phyloP scores from a whole-genome alignment of 1,140 invertebrate genomes.

The Phthorimaea operculella region DNA sequence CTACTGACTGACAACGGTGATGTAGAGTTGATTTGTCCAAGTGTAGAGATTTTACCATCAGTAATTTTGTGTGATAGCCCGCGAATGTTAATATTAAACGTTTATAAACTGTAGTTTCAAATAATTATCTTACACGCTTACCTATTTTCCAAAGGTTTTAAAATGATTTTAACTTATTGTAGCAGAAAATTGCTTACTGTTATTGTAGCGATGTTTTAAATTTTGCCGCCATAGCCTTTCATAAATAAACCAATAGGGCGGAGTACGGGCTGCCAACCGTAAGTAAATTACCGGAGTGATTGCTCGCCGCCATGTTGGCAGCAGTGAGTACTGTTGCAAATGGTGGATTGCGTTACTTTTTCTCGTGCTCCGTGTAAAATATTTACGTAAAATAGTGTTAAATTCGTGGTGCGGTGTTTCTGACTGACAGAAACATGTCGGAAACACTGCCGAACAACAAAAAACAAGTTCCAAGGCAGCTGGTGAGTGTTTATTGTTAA shows the following conservation, averaged over 20 bases:
- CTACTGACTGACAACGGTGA: too few species aligned
- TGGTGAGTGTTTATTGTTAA: conserved; percentile 65
- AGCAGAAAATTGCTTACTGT: background rate
- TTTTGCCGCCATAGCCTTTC: conserved; percentile 30
- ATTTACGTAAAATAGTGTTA: conserved; percentile 69
- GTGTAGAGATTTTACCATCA: too few species aligned
- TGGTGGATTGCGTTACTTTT: conserved; percentile 68
- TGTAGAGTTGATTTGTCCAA: too few species aligned
- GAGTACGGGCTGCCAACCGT: conserved; percentile 40
- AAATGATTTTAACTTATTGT: background rate
- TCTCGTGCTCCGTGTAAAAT: conserved; percentile 67
- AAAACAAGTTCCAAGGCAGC: conserved; percentile 65
- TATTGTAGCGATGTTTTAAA: conserved; percentile 39
- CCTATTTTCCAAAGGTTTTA: background rate
- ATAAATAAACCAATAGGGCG: conserved; percentile 57
- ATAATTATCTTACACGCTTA: too few species aligned
- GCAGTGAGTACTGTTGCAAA: conserved; percentile 65
- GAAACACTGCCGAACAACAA: conserved; percentile 67
- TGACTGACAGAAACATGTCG: conserved; percentile 64
- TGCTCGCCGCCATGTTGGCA: conserved; percentile 52
- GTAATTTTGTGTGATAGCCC: too few species aligned
- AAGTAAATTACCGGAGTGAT: conserved; percentile 48
- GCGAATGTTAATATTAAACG: too few species aligned
- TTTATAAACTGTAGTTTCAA: too few species aligned
- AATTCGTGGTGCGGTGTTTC: conserved; percentile 62